A percentile compares a stretch with the other conserved stretches of the same genome.
Evolutionary conservation across 2,113 vertebrate genomes (phyloP).

Genomic region (Bucco capensis): DNA sequence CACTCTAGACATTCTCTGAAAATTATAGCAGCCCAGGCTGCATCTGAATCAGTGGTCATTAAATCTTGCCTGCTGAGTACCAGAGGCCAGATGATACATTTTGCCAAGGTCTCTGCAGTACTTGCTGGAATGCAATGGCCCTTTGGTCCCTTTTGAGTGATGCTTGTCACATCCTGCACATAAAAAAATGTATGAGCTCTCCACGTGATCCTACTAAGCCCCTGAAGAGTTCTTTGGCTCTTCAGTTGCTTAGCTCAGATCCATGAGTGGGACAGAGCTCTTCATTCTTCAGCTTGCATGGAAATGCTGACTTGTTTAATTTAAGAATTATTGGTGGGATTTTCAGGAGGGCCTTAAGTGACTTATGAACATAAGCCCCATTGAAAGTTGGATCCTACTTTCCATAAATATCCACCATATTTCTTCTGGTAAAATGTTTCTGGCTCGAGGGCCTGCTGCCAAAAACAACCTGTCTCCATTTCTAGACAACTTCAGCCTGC

Average conservation of each 20-base stretch:
- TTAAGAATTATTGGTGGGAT: conserved; percentile 64
- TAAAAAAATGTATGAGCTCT: background rate
- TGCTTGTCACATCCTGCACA: background rate
- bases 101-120: conserved; percentile 22
- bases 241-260: conserved; percentile 36
- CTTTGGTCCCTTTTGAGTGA: conserved; percentile 16
- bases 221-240: conserved; percentile 47
- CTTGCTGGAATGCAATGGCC: conserved; percentile 11
- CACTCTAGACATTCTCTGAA: conserved; percentile 19
- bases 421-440: conserved; percentile 58
- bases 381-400: conserved; percentile 51
- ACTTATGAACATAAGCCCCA: conserved; percentile 62
- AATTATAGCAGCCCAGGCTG: conserved; percentile 28
- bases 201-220: background rate
- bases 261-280: conserved; percentile 8
- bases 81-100: conserved; percentile 16
- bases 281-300: conserved; percentile 19
- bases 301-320: conserved; percentile 59
- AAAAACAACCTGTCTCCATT: conserved; percentile 65
- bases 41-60: conserved; percentile 34
- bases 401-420: conserved; percentile 57
- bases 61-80: conserved; percentile 36
- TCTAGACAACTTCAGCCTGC: conserved; percentile 58
- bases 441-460: conserved; percentile 54
- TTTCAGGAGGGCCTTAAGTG: conserved; percentile 59